A percentile compares a stretch with the other conserved stretches of the same genome.
Evolutionary conservation across 2,888 invertebrate species (phyloP).

Genomic region (Drosophila birchii): DNA sequence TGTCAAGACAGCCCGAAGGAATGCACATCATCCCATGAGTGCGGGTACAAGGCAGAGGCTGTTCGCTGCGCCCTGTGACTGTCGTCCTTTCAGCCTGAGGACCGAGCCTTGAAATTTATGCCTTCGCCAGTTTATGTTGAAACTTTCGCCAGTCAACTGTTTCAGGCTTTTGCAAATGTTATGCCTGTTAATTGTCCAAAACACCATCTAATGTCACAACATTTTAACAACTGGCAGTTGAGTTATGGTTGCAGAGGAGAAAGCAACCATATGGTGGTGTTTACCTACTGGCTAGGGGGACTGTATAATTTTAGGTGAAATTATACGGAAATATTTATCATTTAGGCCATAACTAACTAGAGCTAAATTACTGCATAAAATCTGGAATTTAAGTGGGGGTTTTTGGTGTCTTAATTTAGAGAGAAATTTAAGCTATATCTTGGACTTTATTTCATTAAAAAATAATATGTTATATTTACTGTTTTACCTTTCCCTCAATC

Average conservation of each 20-base stretch:
- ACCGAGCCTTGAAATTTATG: slow-evolving; percentile 22
- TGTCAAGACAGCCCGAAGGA: slow-evolving; percentile 32
- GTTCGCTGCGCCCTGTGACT: slow-evolving; percentile 18
- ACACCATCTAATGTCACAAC: slow-evolving; percentile 21
- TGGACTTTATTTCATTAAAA: not conserved
- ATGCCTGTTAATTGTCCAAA: slow-evolving; percentile 35
- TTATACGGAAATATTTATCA: not conserved
- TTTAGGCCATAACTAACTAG: not conserved
- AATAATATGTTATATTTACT: not conserved
- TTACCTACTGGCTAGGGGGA: not conserved
- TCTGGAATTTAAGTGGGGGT: not conserved
- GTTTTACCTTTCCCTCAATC: not conserved
- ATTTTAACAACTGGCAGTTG: slow-evolving; percentile 23
- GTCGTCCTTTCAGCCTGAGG: slow-evolving; percentile 6
- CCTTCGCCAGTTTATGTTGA: slow-evolving; percentile 1
- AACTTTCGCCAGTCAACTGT: slow-evolving; percentile 12
- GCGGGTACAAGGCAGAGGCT: slow-evolving; percentile 9
- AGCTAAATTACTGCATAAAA: not conserved
- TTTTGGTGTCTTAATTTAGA: not conserved
- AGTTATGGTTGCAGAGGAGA: slow-evolving; percentile 14
- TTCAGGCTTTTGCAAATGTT: slow-evolving; percentile 17
- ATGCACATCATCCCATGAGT: slow-evolving; percentile 28
- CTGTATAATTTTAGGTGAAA: not conserved
- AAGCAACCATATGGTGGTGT: not conserved
- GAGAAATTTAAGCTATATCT: not conserved